Evolutionary conservation across 2,797 vertebrate genomes (phyloP).

Genomic region (Psittacula derbiana): DNA sequence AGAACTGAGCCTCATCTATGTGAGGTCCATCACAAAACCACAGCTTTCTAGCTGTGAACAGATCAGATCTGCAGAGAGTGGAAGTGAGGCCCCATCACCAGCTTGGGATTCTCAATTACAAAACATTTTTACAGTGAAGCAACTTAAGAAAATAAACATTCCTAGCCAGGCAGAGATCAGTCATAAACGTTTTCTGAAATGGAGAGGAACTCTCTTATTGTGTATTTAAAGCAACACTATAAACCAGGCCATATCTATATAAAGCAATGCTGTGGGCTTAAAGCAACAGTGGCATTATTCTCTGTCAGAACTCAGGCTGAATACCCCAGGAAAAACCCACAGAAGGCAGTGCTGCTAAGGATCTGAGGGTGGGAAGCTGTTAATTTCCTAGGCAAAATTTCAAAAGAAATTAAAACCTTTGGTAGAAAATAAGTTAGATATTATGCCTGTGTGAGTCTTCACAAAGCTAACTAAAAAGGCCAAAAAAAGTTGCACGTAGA

Average conservation of each 20-base stretch:
- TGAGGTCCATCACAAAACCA: not conserved
- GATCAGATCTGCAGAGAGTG: not conserved
- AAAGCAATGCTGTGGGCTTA: conserved; percentile 19
- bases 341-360: not conserved
- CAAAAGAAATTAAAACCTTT: not conserved
- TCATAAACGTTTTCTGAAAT: conserved; percentile 39
- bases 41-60: not conserved
- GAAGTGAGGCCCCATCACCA: not conserved
- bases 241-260: conserved; percentile 27
- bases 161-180: conserved; percentile 5
- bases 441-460: not conserved
- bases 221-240: conserved; percentile 47
- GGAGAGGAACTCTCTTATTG: conserved; percentile 46
- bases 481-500: not conserved
- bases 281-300: not conserved
- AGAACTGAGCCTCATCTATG: not conserved
- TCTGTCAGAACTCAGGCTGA: not conserved
- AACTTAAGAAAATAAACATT: conserved; percentile 44
- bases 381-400: not conserved
- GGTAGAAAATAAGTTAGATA: not conserved
- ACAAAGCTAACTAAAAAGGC: not conserved
- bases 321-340: not conserved
- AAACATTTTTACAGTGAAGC: conserved; percentile 31
- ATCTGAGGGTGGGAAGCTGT: not conserved
- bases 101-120: not conserved